phyloP scores from a whole-genome alignment of 2,113 vertebrate species.

The Sminthopsis crassicaudata region DNA sequence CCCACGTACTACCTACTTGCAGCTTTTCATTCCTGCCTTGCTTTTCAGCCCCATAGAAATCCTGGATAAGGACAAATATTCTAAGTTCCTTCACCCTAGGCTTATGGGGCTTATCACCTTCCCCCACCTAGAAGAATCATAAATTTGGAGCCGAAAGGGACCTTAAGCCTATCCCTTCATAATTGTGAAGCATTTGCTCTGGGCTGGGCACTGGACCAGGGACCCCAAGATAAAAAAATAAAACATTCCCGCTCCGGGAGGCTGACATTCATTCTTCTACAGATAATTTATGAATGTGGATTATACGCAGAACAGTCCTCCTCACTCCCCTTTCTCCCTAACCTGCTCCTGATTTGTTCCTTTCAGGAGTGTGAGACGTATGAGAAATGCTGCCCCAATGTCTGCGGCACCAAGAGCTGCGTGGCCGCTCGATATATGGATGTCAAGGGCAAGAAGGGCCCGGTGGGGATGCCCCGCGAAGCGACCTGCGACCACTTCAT shows the following conservation, averaged over 20 bases:
- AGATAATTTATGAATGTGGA: too few relatives aligned
- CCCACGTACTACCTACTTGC: not conserved
- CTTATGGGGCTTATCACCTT: not conserved
- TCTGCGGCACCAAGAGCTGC: slow-evolving; percentile 95
- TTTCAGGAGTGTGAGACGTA: slow-evolving; percentile 93
- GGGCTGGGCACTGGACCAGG: not conserved
- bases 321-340: not conserved
- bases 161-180: not conserved
- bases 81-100: not conserved
- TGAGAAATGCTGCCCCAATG: slow-evolving; percentile 98
- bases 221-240: not conserved
- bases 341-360: not conserved
- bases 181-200: not conserved
- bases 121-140: not conserved
- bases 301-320: too few relatives aligned
- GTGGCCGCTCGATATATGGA: slow-evolving; percentile 95
- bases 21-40: not conserved
- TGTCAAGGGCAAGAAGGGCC: slow-evolving; percentile 89
- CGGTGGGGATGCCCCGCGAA: slow-evolving; percentile 91
- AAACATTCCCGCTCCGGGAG: not conserved
- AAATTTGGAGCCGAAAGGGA: not conserved
- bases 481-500: slow-evolving; percentile 93
- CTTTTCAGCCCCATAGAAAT: not conserved
- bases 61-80: not conserved
- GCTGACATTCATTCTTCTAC: not conserved